Evolutionary conservation across 2,113 vertebrate species (phyloP).

Genomic region (Orientallactaga bullata): DNA sequence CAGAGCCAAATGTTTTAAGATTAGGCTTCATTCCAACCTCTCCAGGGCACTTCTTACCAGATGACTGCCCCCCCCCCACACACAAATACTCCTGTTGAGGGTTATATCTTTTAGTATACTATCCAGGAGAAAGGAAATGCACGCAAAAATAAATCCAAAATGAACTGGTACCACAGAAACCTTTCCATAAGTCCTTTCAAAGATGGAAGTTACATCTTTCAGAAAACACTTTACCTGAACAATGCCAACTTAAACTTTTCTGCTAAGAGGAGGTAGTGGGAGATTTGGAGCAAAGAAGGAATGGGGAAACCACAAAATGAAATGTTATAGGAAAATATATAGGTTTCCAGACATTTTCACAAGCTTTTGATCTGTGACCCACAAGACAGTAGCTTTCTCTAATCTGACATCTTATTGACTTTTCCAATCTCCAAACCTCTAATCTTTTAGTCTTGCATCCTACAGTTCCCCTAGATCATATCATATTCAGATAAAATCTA

Average conservation of each 20-base stretch:
- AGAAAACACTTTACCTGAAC: neutral
- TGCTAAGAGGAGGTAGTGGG: no score
- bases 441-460: neutral
- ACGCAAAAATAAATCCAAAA: no score
- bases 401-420: rapidly evolving
- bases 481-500: neutral
- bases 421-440: neutral
- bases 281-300: neutral
- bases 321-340: neutral
- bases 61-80: no score
- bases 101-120: no score
- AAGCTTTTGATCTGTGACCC: neutral
- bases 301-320: neutral
- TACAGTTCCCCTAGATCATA: neutral
- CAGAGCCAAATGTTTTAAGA: no score
- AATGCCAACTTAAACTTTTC: neutral
- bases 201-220: neutral
- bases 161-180: no score
- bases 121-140: no score
- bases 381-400: neutral
- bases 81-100: no score
- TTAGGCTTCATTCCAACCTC: no score
- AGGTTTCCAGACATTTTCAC: neutral
- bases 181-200: neutral
- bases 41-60: no score